Base-by-base conservation (phyloP, 2,888 invertebrate species). In the Amphiduros pacificus region DNA sequence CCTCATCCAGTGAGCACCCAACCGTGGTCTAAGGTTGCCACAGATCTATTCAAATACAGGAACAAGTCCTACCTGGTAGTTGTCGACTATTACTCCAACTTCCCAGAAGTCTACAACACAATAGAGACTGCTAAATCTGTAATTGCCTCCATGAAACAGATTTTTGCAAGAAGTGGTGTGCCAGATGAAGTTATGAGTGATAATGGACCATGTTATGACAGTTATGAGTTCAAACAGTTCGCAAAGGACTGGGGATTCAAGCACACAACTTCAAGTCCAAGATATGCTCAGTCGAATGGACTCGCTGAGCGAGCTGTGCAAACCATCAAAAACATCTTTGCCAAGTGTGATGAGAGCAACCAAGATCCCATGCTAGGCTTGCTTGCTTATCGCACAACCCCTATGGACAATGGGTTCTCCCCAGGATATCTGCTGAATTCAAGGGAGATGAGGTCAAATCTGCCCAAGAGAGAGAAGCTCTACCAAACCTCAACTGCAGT, bases 271-370 rank as follows among this genome's bases (percentile, higher is more conserved):
- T 69, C 61, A 3, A 63, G 62, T 6, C 70, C 68, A 22, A 24
- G 56, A 52, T 62, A 68, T 44, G 56, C 61, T 26, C 68, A 70
- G 40, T 53, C 67, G 14, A 72, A 72, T 61, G 70, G 69, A 14
- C 51, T 63, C 11, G 65, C 65, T 9, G 71, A 72, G 62, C 66
- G 63, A 32, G 31, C 61, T 17, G 65, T 65, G 9, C 55, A 65
- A 44, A 61, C 61, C 1, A 58, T 63, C 1, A 67, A 65, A 36
- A 55, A 27, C 20, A 55, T 67, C 3, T 24, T 64, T 26, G 62
- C 59, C 20, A 69, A 64, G 24, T 24, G 26, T 51, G 24, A 20
- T 5, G 44, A 44, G 22, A 44, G 20, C n/a, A 22, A 22, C n/a
- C 22, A n/a, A 5, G 44, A 44, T 44, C 44, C n/a, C 6, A n/a